Evolutionary conservation across 1,140 invertebrate species (phyloP).

Genomic region (Drosophila tani): DNA sequence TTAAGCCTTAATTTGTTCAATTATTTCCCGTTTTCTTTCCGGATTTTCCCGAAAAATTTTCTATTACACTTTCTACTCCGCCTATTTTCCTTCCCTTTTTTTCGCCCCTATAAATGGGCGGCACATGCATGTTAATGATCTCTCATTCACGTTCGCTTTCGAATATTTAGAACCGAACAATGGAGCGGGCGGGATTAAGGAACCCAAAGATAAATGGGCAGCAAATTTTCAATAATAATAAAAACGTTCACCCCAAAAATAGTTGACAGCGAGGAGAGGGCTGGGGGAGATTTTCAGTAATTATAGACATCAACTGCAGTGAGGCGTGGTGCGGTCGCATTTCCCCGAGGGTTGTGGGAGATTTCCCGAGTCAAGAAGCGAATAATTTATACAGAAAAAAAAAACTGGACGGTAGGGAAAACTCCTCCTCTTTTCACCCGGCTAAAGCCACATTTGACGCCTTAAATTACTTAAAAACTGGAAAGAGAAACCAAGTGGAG

Average conservation of each 20-base stretch:
- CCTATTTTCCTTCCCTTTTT: neutral
- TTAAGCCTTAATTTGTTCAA: constrained; percentile 1
- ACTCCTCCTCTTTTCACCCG: constrained; percentile 6
- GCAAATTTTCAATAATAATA: constrained; percentile 48
- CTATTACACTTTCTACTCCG: neutral
- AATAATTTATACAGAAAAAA: constrained; percentile 56
- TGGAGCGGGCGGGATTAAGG: constrained; percentile 11
- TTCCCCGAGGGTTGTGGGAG: constrained; percentile 35
- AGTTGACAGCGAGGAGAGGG: neutral
- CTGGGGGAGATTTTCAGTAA: constrained; percentile 13
- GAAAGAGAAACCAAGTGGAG: constrained; percentile 10
- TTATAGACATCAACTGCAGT: constrained; percentile 45
- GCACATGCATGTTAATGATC: constrained; percentile 31
- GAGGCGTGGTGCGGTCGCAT: constrained; percentile 1
- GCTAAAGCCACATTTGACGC: constrained; percentile 48
- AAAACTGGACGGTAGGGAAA: neutral
- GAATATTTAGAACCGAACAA: neutral
- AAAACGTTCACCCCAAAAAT: constrained; percentile 29
- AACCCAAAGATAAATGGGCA: constrained; percentile 33
- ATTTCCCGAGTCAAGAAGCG: constrained; percentile 42
- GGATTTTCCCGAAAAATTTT: neutral
- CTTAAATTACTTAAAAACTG: constrained; percentile 44
- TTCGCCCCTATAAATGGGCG: constrained; percentile 22
- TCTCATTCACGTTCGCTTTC: constrained; percentile 11
- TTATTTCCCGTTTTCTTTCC: neutral